These are phyloP conservation scores for Phalacrocorax brasilianus DNA, from an alignment of 2,113 vertebrate species.

Conservation along the genomic window DNA sequence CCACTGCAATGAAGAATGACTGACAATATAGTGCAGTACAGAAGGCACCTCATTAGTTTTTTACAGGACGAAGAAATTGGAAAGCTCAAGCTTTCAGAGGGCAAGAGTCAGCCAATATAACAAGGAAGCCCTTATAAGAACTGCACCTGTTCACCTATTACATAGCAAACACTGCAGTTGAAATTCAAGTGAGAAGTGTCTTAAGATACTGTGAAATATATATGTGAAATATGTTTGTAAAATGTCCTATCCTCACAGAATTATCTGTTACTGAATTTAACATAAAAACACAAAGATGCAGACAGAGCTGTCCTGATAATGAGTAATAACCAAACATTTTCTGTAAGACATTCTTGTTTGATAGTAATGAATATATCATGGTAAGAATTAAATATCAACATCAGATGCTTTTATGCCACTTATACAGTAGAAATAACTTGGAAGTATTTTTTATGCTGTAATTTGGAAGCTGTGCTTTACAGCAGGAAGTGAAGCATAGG, in stretches of 20 bases:
- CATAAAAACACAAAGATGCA: not conserved
- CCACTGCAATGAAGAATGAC: not conserved
- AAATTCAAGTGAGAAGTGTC: not conserved
- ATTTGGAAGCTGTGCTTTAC: not conserved
- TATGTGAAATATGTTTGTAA: not conserved
- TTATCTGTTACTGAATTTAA: not conserved
- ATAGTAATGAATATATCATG: not conserved
- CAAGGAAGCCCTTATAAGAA: not conserved
- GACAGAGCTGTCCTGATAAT: not conserved
- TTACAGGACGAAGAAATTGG: not conserved
- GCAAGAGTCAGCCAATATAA: slow-evolving; percentile 3
- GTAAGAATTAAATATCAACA: not conserved
- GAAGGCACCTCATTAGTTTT: slow-evolving; percentile 28
- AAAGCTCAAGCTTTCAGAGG: slow-evolving; percentile 9
- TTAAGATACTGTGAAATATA: not conserved
- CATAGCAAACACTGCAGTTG: not conserved
- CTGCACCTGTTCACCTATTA: not conserved
- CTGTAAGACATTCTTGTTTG: not conserved
- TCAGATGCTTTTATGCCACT: not conserved
- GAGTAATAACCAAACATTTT: not conserved
- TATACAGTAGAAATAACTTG: not conserved
- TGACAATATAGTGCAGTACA: not conserved
- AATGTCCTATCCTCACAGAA: not conserved
- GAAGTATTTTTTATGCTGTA: not conserved
- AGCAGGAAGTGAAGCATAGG: not conserved